A percentile compares a stretch with the other conserved stretches of the same genome.
These are phyloP conservation scores for Phalacrocorax pelagicus DNA, from an alignment of 2,113 vertebrate genomes.

Conservation along the genomic window DNA sequence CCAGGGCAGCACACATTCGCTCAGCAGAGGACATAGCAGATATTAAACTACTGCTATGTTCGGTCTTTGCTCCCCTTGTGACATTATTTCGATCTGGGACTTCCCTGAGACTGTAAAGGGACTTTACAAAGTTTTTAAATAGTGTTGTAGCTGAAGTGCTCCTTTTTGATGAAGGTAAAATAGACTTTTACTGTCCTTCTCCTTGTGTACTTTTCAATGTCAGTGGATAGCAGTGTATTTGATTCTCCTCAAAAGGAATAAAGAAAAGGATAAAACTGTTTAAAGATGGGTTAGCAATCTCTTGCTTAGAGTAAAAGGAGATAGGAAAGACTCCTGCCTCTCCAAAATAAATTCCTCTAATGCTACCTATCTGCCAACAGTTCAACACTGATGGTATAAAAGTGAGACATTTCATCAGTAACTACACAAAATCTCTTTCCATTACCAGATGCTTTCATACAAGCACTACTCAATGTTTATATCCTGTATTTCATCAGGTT, in stretches of 20 bases:
- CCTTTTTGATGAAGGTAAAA: background rate
- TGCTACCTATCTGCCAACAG: background rate
- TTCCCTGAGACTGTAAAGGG: background rate
- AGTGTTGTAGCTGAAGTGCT: background rate
- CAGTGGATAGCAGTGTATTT: background rate
- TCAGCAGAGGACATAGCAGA: background rate
- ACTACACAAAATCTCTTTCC: background rate
- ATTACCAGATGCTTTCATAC: background rate
- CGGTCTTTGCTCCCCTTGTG: background rate
- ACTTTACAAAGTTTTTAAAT: background rate
- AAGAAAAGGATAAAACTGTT: background rate
- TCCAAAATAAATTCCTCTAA: background rate
- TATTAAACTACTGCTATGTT: background rate
- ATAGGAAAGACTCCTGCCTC: background rate
- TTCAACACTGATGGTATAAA: background rate
- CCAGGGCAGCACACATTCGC: background rate
- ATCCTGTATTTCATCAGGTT: conserved; percentile 4
- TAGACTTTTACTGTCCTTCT: background rate
- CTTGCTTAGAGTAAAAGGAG: background rate
- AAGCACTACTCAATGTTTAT: background rate
- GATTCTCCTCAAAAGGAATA: background rate
- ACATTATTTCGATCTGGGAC: background rate
- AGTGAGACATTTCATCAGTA: background rate
- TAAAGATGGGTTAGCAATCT: background rate
- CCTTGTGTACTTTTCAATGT: background rate